A percentile compares a stretch with the other conserved stretches of the same genome.
Conservation (phyloP, 2,113 vertebrate genomes). For the Riparia riparia region DNA sequence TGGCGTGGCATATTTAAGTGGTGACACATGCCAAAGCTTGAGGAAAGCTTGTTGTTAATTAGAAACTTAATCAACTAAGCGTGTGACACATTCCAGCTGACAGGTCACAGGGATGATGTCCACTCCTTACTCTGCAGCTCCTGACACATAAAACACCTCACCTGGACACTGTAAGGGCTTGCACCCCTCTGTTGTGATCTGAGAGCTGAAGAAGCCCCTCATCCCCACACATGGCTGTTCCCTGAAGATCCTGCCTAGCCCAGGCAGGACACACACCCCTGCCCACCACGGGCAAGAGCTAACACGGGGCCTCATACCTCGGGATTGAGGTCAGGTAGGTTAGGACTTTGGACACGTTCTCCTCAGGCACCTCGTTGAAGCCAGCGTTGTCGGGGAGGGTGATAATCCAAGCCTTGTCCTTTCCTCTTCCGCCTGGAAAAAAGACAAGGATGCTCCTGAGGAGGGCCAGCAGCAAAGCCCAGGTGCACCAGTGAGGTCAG, state of each 20-base stretch:
- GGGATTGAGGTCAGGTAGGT: constrained; percentile 90
- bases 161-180: not conserved
- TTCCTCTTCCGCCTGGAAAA: constrained; percentile 89
- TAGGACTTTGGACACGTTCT: constrained; percentile 86
- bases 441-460: not conserved
- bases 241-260: too few species aligned
- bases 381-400: constrained; percentile 91
- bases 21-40: constrained; percentile 29
- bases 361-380: constrained; percentile 90
- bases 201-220: too few species aligned
- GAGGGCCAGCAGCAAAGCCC: not conserved
- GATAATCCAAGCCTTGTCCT: constrained; percentile 91
- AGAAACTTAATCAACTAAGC: not conserved
- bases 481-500: not conserved
- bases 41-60: constrained; percentile 40
- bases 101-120: not conserved
- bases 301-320: constrained; percentile 75
- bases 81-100: not conserved
- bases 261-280: not conserved
- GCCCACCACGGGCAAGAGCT: not conserved
- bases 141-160: not conserved
- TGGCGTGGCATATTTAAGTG: not conserved
- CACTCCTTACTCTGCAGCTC: not conserved
- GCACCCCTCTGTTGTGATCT: not conserved
- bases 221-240: too few species aligned